phyloP scores from a whole-genome alignment of 2,888 invertebrate genomes.

The Cheiracanthium punctorium region DNA sequence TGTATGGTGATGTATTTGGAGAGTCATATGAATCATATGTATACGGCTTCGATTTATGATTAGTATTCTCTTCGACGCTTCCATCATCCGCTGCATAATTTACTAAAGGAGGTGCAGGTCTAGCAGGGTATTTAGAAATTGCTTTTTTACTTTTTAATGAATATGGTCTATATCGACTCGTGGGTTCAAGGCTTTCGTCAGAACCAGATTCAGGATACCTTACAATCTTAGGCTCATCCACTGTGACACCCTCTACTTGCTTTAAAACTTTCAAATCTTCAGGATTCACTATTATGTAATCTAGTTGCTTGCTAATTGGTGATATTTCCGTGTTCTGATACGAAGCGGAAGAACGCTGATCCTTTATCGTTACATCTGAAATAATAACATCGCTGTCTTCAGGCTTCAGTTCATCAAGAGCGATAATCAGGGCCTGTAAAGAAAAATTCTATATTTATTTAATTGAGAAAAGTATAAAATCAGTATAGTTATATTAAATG shows the following conservation, averaged over 20 bases:
- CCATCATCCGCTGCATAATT: background rate
- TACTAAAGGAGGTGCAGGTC: constrained; percentile 35
- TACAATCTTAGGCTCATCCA: constrained; percentile 31
- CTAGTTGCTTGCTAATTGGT: constrained; percentile 22
- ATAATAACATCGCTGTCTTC: constrained; percentile 47
- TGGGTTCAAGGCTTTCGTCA: background rate
- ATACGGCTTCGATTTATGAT: no score
- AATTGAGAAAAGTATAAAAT: no score
- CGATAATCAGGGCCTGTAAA: constrained; percentile 50
- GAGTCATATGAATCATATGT: no score
- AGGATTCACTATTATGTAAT: constrained; percentile 33
- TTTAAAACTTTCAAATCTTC: constrained; percentile 34
- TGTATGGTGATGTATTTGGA: background rate
- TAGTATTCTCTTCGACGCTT: background rate
- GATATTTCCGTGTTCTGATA: background rate
- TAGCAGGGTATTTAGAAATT: constrained; percentile 26
- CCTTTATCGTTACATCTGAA: constrained; percentile 40
- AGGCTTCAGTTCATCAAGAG: constrained; percentile 44
- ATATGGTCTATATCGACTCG: background rate
- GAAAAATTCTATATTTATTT: no score
- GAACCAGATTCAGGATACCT: constrained; percentile 21
- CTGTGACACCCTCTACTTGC: constrained; percentile 10
- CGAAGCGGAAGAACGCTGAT: background rate
- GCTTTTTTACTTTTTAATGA: background rate
- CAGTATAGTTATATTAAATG: no score